Conservation (phyloP, 2,113 vertebrate species). For the Nymphicus hollandicus region DNA sequence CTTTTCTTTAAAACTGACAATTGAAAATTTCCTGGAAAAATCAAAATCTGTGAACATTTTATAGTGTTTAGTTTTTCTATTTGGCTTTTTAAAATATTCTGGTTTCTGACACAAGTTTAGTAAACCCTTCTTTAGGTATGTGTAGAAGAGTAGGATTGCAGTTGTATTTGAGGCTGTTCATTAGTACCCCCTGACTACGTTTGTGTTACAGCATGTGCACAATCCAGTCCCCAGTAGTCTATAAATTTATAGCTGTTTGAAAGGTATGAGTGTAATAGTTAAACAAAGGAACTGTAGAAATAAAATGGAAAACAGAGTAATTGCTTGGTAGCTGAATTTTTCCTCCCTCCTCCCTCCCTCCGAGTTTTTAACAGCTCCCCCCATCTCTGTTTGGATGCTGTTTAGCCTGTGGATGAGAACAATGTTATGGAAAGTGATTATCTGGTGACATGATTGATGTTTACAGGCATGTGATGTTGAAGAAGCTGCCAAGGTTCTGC, state of each 20-base stretch:
- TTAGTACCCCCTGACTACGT: not conserved
- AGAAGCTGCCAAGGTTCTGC: not conserved
- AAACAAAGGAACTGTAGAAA: not conserved
- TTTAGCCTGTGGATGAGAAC: not conserved
- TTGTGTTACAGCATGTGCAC: fast-evolving
- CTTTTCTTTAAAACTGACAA: not conserved
- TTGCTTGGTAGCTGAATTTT: not conserved
- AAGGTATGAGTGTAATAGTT: not conserved
- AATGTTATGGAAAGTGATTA: not conserved
- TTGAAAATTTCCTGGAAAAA: not conserved
- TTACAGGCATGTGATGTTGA: not conserved
- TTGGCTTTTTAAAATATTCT: not conserved
- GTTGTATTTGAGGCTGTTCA: not conserved
- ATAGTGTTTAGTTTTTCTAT: not conserved
- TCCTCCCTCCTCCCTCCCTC: not conserved
- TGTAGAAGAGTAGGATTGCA: not conserved
- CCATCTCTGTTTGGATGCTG: not conserved
- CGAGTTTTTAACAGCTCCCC: not conserved
- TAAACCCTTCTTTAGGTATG: not conserved
- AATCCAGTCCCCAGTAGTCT: not conserved
- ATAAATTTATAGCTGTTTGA: not conserved
- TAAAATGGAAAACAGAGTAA: not conserved
- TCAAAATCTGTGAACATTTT: not conserved
- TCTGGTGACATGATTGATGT: not conserved
- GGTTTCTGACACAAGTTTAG: not conserved